Percentiles rank a stretch among this genome's conserved stretches.
phyloP scores from a whole-genome alignment of 2,888 invertebrate species.

The Tyria jacobaeae region DNA sequence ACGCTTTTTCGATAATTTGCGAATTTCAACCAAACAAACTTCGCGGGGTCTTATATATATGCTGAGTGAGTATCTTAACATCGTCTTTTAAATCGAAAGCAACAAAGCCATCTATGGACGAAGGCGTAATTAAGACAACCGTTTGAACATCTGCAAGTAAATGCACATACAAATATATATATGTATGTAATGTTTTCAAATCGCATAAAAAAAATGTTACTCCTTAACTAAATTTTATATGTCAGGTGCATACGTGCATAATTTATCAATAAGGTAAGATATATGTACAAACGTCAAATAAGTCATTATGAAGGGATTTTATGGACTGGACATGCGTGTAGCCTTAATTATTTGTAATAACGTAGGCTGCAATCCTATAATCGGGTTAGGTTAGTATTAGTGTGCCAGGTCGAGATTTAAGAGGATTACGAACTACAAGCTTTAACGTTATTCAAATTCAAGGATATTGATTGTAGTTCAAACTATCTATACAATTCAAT shows the following conservation, averaged over 20 bases:
- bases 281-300: not conserved
- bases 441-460: not conserved
- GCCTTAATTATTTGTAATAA: not conserved
- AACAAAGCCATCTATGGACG: too few relatives aligned
- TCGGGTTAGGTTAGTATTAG: not conserved
- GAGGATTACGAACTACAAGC: slow-evolving; percentile 1
- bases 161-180: too few relatives aligned
- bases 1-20: too few relatives aligned
- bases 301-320: not conserved
- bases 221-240: too few relatives aligned
- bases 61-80: too few relatives aligned
- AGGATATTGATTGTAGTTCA: not conserved
- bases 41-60: too few relatives aligned
- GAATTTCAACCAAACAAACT: too few relatives aligned
- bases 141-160: too few relatives aligned
- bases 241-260: not conserved
- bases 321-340: not conserved
- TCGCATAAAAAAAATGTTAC: too few relatives aligned
- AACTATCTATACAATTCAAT: not conserved
- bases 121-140: too few relatives aligned
- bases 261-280: not conserved
- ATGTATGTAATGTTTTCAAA: too few relatives aligned
- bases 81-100: too few relatives aligned
- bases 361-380: not conserved
- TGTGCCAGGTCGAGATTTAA: slow-evolving; percentile 2